Evolutionary conservation across 2,888 invertebrate genomes (phyloP).

Genomic region (Strigamia maritima): DNA sequence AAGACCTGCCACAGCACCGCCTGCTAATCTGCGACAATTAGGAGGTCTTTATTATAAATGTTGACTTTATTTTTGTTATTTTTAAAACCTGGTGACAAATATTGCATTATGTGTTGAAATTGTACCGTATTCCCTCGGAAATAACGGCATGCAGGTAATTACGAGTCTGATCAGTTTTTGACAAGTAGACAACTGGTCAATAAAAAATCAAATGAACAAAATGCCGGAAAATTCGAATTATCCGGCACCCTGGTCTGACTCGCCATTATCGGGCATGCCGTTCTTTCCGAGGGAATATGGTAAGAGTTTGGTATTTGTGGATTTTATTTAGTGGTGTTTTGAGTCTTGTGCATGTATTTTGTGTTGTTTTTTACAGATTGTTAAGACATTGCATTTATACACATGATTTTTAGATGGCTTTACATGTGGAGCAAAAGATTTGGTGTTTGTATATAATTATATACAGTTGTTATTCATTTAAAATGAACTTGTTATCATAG

Average conservation of each 20-base stretch:
- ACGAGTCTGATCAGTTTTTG: too few species aligned
- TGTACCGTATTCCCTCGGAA: neutral
- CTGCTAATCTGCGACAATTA: neutral
- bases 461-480: neutral
- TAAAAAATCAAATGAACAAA: too few species aligned
- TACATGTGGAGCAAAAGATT: neutral
- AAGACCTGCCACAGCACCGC: conserved; percentile 35
- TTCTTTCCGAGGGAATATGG: too few species aligned
- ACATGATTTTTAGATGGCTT: neutral
- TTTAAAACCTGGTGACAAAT: neutral
- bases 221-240: too few species aligned
- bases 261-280: too few species aligned
- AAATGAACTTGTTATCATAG: neutral
- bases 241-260: too few species aligned
- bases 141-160: too few species aligned
- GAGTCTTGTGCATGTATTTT: neutral
- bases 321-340: neutral
- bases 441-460: neutral
- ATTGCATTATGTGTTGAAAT: neutral
- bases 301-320: neutral
- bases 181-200: too few species aligned
- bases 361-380: neutral
- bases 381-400: neutral
- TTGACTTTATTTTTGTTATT: neutral
- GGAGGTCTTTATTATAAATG: conserved; percentile 29